Base-by-base conservation (phyloP, 2,797 vertebrate genomes). In the Apodemus agrarius region DNA sequence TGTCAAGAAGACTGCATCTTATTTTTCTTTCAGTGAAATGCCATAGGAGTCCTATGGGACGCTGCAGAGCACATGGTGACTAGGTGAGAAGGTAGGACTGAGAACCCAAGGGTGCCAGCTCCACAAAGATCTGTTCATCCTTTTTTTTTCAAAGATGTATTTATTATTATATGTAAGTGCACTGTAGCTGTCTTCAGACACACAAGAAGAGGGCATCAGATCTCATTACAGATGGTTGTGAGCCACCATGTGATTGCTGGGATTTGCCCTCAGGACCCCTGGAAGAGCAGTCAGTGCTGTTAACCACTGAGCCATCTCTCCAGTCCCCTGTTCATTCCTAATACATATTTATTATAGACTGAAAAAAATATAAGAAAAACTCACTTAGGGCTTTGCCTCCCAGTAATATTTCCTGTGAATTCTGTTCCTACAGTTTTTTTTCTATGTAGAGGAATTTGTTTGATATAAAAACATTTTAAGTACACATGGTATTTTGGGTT, bases 391-490 rank as follows among this genome's bases (percentile, higher is more conserved):
- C 34, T 91, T 46, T 14, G 63, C 19, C 67, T 87, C 4, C 76
- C 61, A 57, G 7, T 37, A 34, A 87, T 37, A 69, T 40, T 95
- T 11, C 54, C 37, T 88, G 52, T 74, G 43, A 93, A 90, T 24
- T 67, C 92, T 87, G 90, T 95, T 26, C 5, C 5, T 37, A 16
- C 17, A 31, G 24, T 49, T 46, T 31, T 65, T 79, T 96, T 80
- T 13, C n/a, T 80, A 1, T 43, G 21, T 21, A 31, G 72, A 59
- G 57, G 65, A 91, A 93, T 54, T 26, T 74, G 40, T 65, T 91
- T 79, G 24, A 78, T 74, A 40, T 13, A 87, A 83, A 88, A 83
- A 88, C 63, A 67, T 83, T 95, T 61, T 29, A 74, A 84, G 46
- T 74, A 89, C 52, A 3, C 16, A 52, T 94, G 40, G n/a, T 82